Evolutionary conservation across 2,888 invertebrate genomes (phyloP), one percentile per base, ranked within the genome.

Genomic region (Sipha maydis): DNA sequence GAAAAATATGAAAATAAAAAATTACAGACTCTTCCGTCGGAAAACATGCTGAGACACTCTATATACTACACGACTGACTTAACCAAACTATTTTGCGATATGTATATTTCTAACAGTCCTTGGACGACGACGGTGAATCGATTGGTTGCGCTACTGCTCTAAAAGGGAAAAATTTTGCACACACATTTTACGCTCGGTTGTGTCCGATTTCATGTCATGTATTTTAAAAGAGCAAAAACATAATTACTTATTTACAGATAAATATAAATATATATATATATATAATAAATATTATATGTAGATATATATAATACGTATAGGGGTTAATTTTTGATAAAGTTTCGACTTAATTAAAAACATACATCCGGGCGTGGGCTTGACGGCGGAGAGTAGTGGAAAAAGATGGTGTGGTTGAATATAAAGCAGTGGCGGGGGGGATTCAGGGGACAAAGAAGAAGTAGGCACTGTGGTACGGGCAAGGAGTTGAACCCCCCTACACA

Each of bases 281-380:
- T 14, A 48, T 48, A 48, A 48, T 82, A 69, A 54, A 34, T 71
- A 5, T 41, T 82, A 41, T 56, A 73, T 21, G 69, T 54, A 79
- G 54, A 61, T 56, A 78, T 38, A 79, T 54, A 86, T 78, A 54
- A 31, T 31, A 48, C n/a, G 4, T 77, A 77, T 88, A 88, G 61
- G 71, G 80, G 80, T 86, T 86, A 86, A 88, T 88, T 88, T 88
- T 88, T 75, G 80, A 88, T 88, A 88, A 88, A 88, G 86, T 88
- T 80, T 80, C 80, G 86, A 88, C 86, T 88, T 88, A 88, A 88
- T 88, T 88, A 88, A 88, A 88, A 88, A 80, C 75, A 80, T 88
- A 88, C 80, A 80, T 88, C 80, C 86, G 73, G 80, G 61, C 80
- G 86, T 54, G 21, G 79, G 78, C 79, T 69, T 21, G 71, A 3